Conservation (phyloP, 2,113 vertebrate genomes). For the Anolis sagrei region DNA sequence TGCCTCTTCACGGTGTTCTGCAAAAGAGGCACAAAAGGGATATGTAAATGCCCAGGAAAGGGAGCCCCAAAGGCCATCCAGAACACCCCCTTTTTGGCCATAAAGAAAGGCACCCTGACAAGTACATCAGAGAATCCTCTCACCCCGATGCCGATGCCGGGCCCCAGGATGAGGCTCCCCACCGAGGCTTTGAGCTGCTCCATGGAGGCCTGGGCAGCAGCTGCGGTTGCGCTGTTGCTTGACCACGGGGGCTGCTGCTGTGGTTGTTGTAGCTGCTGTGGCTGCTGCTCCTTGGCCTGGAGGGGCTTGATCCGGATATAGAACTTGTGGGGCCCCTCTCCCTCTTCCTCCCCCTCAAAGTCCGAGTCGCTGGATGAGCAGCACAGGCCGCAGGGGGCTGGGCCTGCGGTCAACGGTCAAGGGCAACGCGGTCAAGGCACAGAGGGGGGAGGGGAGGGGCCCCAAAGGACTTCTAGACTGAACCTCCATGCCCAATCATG, state of each 20-base stretch:
- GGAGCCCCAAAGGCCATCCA: too few species aligned
- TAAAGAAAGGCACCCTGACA: not conserved
- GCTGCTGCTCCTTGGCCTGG: slow-evolving; percentile 63
- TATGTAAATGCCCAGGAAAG: too few species aligned
- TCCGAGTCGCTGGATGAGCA: slow-evolving; percentile 94
- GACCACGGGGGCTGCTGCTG: slow-evolving; percentile 85
- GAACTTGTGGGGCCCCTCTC: slow-evolving; percentile 83
- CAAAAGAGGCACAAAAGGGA: too few species aligned
- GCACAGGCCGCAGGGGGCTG: slow-evolving; percentile 71
- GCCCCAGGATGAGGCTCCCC: slow-evolving; percentile 87
- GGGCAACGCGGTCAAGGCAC: slow-evolving; percentile 58
- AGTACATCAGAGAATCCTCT: not conserved
- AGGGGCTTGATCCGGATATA: slow-evolving; percentile 90
- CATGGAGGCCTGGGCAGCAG: slow-evolving; percentile 67
- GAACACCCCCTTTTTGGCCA: rapidly evolving
- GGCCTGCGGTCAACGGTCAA: slow-evolving; percentile 71
- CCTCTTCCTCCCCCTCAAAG: slow-evolving; percentile 85
- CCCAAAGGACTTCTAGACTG: too few species aligned
- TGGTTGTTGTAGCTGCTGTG: slow-evolving; percentile 88
- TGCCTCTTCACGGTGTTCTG: slow-evolving; percentile 86
- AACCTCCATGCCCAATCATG: too few species aligned
- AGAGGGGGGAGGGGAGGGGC: too few species aligned
- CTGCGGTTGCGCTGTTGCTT: slow-evolving; percentile 59
- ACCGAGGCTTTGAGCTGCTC: slow-evolving; percentile 91
- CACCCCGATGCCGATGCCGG: slow-evolving; percentile 79